Percentiles rank a stretch among this genome's conserved stretches.
These are phyloP conservation scores for Cataglyphis altisquamis DNA, from an alignment of 2,888 invertebrate species.

Conservation along the genomic window DNA sequence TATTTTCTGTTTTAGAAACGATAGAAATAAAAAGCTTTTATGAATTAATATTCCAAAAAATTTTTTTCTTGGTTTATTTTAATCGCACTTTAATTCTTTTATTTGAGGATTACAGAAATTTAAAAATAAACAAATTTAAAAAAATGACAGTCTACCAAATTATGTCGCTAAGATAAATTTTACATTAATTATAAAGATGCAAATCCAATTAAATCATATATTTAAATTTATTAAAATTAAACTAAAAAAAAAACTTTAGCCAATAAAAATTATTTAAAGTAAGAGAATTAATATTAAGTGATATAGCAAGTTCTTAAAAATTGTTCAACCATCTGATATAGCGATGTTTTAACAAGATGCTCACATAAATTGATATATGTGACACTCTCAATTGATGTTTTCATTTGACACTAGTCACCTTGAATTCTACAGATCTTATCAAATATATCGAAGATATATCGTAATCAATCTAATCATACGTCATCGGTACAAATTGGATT, in stretches of 20 bases:
- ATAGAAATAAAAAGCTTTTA: background rate
- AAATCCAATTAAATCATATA: background rate
- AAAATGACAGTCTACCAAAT: background rate
- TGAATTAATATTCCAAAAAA: background rate
- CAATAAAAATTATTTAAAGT: background rate
- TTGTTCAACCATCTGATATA: background rate
- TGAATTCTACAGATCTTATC: slow-evolving; percentile 36
- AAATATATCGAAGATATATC: slow-evolving; percentile 18
- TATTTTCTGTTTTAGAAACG: background rate
- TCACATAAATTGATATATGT: slow-evolving; percentile 37
- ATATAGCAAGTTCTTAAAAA: background rate
- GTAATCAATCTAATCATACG: background rate
- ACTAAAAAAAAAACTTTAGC: background rate
- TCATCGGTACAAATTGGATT: slow-evolving; percentile 7
- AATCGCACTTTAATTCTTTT: too few species aligned
- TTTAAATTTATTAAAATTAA: slow-evolving; percentile 7
- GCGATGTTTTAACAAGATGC: background rate
- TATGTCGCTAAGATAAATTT: background rate
- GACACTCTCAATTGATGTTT: slow-evolving; percentile 45
- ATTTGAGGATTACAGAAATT: background rate
- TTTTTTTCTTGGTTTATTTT: too few species aligned
- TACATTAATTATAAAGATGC: background rate
- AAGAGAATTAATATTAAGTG: background rate
- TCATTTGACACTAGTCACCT: slow-evolving; percentile 59
- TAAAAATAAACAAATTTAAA: background rate